Evolutionary conservation across 2,888 invertebrate genomes (phyloP).

Genomic region (Stenoptilia bipunctidactyla): DNA sequence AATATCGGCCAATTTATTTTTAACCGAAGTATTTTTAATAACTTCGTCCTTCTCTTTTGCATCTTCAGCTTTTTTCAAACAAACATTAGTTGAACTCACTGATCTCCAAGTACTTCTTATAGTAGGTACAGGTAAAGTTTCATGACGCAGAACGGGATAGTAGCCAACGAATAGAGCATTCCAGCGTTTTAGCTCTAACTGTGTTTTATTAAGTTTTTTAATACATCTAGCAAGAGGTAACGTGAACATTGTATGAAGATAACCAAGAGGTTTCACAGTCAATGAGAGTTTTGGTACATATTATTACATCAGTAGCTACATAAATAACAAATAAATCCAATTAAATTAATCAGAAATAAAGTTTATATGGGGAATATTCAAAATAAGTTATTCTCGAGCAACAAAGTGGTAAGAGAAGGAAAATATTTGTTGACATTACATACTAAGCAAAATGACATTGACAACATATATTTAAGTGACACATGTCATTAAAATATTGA

Average conservation of each 20-base stretch:
- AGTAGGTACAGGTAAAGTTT: not conserved
- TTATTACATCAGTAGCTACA: too few relatives aligned
- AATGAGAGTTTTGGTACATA: too few relatives aligned
- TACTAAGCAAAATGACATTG: too few relatives aligned
- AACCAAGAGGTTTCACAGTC: too few relatives aligned
- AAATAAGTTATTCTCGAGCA: too few relatives aligned
- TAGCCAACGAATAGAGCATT: not conserved
- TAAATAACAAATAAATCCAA: too few relatives aligned
- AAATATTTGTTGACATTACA: too few relatives aligned
- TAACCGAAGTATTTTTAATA: not conserved
- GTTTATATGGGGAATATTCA: too few relatives aligned
- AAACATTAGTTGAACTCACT: not conserved
- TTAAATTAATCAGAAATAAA: too few relatives aligned
- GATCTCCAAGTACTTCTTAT: not conserved
- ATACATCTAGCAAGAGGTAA: slow-evolving; percentile 45
- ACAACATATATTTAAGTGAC: too few relatives aligned
- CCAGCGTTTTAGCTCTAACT: not conserved
- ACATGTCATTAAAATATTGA: too few relatives aligned
- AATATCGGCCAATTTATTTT: slow-evolving; percentile 21
- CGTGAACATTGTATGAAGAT: slow-evolving; percentile 27
- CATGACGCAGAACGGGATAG: not conserved
- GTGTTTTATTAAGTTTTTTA: slow-evolving; percentile 36
- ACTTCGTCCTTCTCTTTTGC: not conserved
- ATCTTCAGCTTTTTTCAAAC: not conserved
- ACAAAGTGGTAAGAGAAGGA: too few relatives aligned